Evolutionary conservation across 1,140 invertebrate species (phyloP).

Genomic region (Eupristina koningsbergeri): DNA sequence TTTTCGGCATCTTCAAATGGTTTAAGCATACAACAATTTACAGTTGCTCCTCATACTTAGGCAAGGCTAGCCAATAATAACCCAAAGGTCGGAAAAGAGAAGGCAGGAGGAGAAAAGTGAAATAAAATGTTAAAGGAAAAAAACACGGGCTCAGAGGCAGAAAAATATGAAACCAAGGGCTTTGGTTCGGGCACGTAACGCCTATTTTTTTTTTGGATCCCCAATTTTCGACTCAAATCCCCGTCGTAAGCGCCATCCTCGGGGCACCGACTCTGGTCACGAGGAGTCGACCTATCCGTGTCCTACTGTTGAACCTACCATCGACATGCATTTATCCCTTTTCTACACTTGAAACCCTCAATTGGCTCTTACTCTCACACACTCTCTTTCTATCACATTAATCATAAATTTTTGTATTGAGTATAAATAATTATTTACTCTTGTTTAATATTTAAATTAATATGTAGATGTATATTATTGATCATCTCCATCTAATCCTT

Average conservation of each 20-base stretch:
- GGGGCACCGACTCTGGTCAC: not conserved
- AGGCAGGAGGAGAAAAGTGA: too few species aligned
- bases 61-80: too few species aligned
- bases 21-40: slow-evolving; percentile 53
- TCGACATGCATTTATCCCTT: too few species aligned
- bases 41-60: slow-evolving; percentile 36
- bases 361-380: too few species aligned
- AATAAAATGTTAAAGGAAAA: not conserved
- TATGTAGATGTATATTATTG: too few species aligned
- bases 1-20: slow-evolving; percentile 52
- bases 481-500: too few species aligned
- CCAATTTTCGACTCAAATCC: not conserved
- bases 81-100: not conserved
- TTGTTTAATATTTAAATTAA: too few species aligned
- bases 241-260: not conserved
- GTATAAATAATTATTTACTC: too few species aligned
- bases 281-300: not conserved
- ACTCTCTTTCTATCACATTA: too few species aligned
- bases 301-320: too few species aligned
- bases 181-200: not conserved
- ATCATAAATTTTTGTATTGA: too few species aligned
- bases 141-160: not conserved
- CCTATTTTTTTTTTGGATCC: not conserved
- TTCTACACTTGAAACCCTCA: too few species aligned
- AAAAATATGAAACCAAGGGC: not conserved